Percentiles rank a stretch among this genome's conserved stretches.
Evolutionary conservation across 2,797 vertebrate species (phyloP).

Genomic region (Prionace glauca): DNA sequence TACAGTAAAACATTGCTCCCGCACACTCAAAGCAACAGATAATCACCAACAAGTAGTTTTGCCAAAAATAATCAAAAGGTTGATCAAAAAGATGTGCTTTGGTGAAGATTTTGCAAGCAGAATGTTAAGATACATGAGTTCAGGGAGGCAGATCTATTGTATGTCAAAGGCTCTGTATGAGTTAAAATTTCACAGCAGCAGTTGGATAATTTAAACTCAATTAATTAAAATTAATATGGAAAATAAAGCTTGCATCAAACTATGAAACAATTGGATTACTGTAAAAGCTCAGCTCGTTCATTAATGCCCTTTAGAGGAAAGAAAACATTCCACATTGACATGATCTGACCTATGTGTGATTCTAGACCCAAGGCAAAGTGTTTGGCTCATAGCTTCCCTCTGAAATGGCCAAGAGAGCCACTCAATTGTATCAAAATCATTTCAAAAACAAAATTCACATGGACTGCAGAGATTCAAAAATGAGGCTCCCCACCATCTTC

Average conservation of each 20-base stretch:
- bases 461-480: neutral
- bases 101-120: neutral
- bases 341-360: neutral
- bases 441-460: neutral
- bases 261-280: no score
- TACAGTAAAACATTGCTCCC: neutral
- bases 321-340: neutral
- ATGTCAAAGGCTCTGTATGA: neutral
- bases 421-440: neutral
- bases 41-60: neutral
- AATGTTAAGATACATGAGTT: neutral
- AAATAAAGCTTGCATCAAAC: no score
- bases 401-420: neutral
- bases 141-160: neutral
- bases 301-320: neutral
- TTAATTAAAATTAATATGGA: no score
- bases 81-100: neutral
- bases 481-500: neutral
- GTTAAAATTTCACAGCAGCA: no score
- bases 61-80: neutral
- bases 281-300: neutral
- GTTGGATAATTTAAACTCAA: no score
- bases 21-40: neutral
- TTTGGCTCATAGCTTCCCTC: neutral
- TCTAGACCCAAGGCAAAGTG: neutral